Conservation (phyloP, 1,140 invertebrate species). For the Meloidogyne hapla region DNA sequence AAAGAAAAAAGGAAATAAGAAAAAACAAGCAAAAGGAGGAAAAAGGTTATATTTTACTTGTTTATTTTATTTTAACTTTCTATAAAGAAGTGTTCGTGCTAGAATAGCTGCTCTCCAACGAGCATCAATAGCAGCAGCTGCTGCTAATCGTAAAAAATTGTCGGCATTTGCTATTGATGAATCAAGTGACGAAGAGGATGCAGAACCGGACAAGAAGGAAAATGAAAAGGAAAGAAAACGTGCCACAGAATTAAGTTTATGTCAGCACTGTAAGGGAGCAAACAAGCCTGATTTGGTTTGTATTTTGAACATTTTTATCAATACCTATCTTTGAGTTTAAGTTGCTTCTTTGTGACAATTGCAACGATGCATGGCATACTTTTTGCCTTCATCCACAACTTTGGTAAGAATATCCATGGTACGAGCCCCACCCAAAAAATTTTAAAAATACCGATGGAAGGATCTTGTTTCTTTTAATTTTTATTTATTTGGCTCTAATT, state of each 20-base stretch:
- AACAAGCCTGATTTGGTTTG: slow-evolving; percentile 52
- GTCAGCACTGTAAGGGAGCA: slow-evolving; percentile 50
- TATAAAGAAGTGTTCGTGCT: not conserved
- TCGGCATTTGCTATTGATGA: slow-evolving; percentile 4
- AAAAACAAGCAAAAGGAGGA: not conserved
- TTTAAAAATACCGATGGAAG: no score
- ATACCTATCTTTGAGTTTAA: slow-evolving; percentile 64
- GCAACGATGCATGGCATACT: slow-evolving; percentile 62
- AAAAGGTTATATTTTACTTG: not conserved
- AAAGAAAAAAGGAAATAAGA: slow-evolving; percentile 14
- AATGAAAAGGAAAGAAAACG: slow-evolving; percentile 51
- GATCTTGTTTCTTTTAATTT: no score
- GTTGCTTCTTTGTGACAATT: slow-evolving; percentile 79
- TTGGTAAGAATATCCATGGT: slow-evolving; percentile 26
- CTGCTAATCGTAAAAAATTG: slow-evolving; percentile 16
- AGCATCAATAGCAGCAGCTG: not conserved
- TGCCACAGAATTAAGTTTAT: slow-evolving; percentile 54
- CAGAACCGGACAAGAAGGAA: slow-evolving; percentile 31
- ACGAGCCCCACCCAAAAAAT: no score
- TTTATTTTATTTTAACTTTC: not conserved
- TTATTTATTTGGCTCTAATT: no score
- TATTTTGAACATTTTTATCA: not conserved
- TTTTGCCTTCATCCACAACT: slow-evolving; percentile 54
- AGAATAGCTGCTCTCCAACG: not conserved
- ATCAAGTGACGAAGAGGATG: slow-evolving; percentile 50